Percentiles rank a stretch among this genome's conserved stretches.
phyloP scores from a whole-genome alignment of 2,113 vertebrate species.

The Boulengeromyrus knoepffleri region DNA sequence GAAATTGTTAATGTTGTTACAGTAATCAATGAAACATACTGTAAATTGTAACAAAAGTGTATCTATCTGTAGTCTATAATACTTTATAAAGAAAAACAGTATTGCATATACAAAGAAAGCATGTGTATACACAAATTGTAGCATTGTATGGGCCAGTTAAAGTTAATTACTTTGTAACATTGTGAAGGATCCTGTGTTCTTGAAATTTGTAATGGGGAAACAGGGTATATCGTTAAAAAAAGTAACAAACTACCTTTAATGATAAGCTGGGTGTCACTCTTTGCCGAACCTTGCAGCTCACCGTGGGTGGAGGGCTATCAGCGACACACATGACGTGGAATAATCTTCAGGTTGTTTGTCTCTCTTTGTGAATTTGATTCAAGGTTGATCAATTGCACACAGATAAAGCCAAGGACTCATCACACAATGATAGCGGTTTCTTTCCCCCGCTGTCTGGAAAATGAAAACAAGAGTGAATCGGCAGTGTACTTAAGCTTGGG shows the following conservation, averaged over 20 bases:
- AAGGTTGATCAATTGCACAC: slow-evolving; percentile 7
- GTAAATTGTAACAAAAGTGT: neutral
- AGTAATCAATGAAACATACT: too few species aligned
- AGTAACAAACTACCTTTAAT: neutral
- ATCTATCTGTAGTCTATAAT: neutral
- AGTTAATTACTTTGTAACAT: neutral
- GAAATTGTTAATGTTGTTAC: neutral
- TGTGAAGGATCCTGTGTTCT: neutral
- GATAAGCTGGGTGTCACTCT: neutral
- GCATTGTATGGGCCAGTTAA: neutral
- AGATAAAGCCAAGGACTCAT: slow-evolving; percentile 10
- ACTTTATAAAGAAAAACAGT: neutral
- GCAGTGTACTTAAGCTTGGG: neutral
- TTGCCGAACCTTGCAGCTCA: neutral
- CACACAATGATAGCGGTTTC: neutral
- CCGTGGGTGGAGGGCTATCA: neutral
- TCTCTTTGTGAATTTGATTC: neutral
- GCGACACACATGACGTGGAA: neutral
- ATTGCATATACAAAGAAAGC: neutral
- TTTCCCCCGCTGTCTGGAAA: neutral
- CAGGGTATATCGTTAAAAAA: neutral
- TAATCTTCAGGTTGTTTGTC: neutral
- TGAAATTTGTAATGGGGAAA: neutral
- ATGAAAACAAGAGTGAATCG: neutral
- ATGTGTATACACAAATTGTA: neutral